phyloP scores from a whole-genome alignment of 2,888 invertebrate genomes.

The Eupeodes latifasciatus region DNA sequence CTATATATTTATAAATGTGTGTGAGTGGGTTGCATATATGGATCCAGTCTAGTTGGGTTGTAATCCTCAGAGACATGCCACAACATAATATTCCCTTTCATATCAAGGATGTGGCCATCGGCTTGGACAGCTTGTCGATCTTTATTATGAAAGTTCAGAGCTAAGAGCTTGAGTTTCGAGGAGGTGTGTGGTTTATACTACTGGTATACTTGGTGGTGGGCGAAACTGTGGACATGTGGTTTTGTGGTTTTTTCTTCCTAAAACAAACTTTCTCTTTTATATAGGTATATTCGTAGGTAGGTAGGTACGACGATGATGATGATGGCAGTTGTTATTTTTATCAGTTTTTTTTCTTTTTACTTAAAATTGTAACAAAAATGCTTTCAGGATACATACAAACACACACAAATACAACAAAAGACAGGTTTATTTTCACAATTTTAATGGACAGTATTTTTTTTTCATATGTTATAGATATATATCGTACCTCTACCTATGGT shows the following conservation, averaged over 20 bases:
- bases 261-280: constrained; percentile 68
- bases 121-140: constrained; percentile 83
- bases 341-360: constrained; percentile 20
- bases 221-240: constrained; percentile 69
- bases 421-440: constrained; percentile 51
- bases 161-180: constrained; percentile 66
- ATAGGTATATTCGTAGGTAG: not conserved
- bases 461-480: constrained; percentile 15
- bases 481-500: not conserved
- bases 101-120: constrained; percentile 76
- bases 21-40: constrained; percentile 37
- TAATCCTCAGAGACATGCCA: constrained; percentile 74
- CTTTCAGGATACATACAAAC: constrained; percentile 57
- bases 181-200: constrained; percentile 35
- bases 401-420: constrained; percentile 28
- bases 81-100: constrained; percentile 74
- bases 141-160: constrained; percentile 81
- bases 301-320: constrained; percentile 10
- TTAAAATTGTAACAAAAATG: constrained; percentile 61
- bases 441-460: constrained; percentile 42
- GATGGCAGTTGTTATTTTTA: constrained; percentile 38
- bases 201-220: constrained; percentile 45
- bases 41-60: constrained; percentile 48
- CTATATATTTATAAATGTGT: not conserved
- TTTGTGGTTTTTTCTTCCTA: constrained; percentile 69